phyloP scores from a whole-genome alignment of 2,113 vertebrate genomes.

The Chaetodon trifascialis region DNA sequence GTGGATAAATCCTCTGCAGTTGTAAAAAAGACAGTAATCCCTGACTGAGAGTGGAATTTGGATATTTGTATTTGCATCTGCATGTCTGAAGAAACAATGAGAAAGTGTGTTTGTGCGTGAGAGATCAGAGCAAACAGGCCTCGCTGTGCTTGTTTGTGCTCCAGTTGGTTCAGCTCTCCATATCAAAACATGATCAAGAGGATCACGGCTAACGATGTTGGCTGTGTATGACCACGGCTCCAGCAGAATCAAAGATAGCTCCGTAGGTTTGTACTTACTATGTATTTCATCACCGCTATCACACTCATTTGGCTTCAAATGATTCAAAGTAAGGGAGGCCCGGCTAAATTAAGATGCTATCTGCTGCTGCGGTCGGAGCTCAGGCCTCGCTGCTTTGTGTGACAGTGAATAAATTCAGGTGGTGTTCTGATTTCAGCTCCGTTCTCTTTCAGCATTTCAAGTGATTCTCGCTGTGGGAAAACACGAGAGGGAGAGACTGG shows the following conservation, averaged over 20 bases:
- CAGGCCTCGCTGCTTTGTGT: background rate
- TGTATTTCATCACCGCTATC: slow-evolving; percentile 50
- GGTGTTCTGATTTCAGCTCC: slow-evolving; percentile 14
- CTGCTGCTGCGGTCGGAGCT: slow-evolving; percentile 5
- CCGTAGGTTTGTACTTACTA: slow-evolving; percentile 12
- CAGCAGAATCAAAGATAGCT: slow-evolving; percentile 23
- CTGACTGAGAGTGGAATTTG: slow-evolving; percentile 4
- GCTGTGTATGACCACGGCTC: slow-evolving; percentile 6
- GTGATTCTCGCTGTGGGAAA: background rate
- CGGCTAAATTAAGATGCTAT: slow-evolving; percentile 13
- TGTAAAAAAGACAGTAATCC: background rate
- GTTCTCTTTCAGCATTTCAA: slow-evolving; percentile 14
- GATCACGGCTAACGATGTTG: slow-evolving; percentile 19
- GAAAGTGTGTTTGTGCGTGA: background rate
- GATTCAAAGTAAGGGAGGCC: background rate
- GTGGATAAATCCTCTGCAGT: background rate
- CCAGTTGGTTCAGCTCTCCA: slow-evolving; percentile 16
- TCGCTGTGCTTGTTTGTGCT: slow-evolving; percentile 14
- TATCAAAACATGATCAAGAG: slow-evolving; percentile 54
- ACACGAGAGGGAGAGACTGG: background rate
- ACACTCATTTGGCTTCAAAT: slow-evolving; percentile 15
- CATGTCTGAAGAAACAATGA: background rate
- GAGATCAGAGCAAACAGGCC: slow-evolving; percentile 11
- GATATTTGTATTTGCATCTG: slow-evolving; percentile 19
- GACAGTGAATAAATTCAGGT: slow-evolving; percentile 1